phyloP scores from a whole-genome alignment of 2,888 invertebrate genomes.

The Hydriomena furcata region DNA sequence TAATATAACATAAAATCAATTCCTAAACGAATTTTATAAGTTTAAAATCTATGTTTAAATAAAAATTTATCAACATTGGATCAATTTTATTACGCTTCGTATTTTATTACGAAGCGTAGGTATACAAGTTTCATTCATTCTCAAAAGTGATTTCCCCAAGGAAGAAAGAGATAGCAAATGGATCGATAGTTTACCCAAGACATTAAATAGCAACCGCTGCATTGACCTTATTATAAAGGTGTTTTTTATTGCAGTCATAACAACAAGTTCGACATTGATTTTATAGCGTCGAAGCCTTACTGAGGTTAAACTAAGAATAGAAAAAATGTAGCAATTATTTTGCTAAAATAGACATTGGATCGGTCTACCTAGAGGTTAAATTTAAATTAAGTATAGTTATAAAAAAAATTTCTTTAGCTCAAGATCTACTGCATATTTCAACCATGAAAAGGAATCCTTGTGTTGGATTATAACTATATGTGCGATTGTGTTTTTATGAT shows the following conservation, averaged over 20 bases:
- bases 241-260: conserved; percentile 49
- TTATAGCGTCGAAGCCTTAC: not conserved
- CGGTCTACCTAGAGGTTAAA: not conserved
- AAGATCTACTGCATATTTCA: not conserved
- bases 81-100: conserved; percentile 10
- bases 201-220: conserved; percentile 79
- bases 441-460: too few relatives aligned
- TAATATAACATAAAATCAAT: conserved; percentile 6
- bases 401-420: not conserved
- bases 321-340: not conserved
- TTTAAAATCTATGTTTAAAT: not conserved
- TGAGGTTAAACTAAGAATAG: conserved; percentile 1
- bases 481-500: too few relatives aligned
- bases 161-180: conserved; percentile 76
- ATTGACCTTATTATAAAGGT: conserved; percentile 80
- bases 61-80: conserved; percentile 10
- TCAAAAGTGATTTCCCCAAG: conserved; percentile 60
- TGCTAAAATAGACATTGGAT: conserved; percentile 4
- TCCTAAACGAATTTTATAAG: not conserved
- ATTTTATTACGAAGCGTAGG: too few relatives aligned
- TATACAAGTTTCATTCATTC: conserved; percentile 29
- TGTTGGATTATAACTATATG: too few relatives aligned
- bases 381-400: not conserved
- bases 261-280: conserved; percentile 23
- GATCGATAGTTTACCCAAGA: conserved; percentile 79